These are phyloP conservation scores for Pocillopora verrucosa DNA, from an alignment of 64 coral and sea anemone species.

Conservation along the genomic window DNA sequence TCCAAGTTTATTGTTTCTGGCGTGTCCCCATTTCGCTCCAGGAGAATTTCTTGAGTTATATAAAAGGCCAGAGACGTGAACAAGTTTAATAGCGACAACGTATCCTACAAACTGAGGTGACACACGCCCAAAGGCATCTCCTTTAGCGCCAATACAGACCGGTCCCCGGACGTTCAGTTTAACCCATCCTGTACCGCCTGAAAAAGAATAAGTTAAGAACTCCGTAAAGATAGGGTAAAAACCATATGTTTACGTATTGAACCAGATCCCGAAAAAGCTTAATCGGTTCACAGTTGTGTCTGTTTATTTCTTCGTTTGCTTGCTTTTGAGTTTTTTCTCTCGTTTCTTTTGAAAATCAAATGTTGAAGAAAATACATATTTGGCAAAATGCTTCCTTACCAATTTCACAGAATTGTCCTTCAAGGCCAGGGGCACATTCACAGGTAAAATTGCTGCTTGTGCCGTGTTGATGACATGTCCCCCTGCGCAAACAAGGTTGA, in stretches of 20 bases:
- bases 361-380: too few species aligned
- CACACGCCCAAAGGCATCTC: not conserved
- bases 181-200: not conserved
- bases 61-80: not conserved
- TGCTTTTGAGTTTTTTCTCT: too few species aligned
- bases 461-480: not conserved
- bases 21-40: constrained; percentile 1
- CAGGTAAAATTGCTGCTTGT: not conserved
- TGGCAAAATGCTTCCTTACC: not conserved
- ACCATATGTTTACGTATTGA: too few species aligned
- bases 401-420: not conserved
- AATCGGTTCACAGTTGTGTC: too few species aligned
- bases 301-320: too few species aligned
- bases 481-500: not conserved
- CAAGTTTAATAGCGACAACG: not conserved
- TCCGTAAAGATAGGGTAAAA: too few species aligned
- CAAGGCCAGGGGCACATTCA: not conserved
- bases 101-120: not conserved
- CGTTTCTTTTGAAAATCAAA: too few species aligned
- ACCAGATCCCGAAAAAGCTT: too few species aligned
- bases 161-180: not conserved
- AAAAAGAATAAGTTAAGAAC: too few species aligned
- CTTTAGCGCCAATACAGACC: not conserved
- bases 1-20: not conserved
- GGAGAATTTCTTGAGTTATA: not conserved